Conservation (phyloP, 2,113 vertebrate genomes). For the Synodontis membranacea region DNA sequence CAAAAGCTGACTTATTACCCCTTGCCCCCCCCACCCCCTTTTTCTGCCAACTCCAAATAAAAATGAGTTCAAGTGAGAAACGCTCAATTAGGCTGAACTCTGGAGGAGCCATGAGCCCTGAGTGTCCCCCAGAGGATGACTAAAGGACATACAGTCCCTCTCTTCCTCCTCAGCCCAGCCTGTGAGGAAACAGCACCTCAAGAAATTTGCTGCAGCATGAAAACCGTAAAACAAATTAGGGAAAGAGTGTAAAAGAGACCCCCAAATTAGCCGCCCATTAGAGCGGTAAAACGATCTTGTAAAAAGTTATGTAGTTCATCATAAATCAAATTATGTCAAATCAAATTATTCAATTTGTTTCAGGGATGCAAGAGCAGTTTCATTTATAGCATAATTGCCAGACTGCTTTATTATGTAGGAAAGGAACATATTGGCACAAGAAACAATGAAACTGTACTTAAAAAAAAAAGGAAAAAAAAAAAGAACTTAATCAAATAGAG, state of each 20-base stretch:
- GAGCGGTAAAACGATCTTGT: constrained; percentile 26
- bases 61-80: constrained; percentile 51
- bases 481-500: constrained; percentile 47
- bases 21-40: constrained; percentile 8
- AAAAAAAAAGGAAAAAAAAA: no score
- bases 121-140: constrained; percentile 39
- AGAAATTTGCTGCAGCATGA: constrained; percentile 11
- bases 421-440: constrained; percentile 44
- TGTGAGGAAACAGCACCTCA: constrained; percentile 5
- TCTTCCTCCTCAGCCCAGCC: constrained; percentile 2
- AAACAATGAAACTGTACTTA: constrained; percentile 47
- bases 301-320: constrained; percentile 38
- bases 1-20: constrained; percentile 57
- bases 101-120: constrained; percentile 36
- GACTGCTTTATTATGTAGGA: constrained; percentile 31
- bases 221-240: constrained; percentile 26
- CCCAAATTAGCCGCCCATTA: constrained; percentile 28
- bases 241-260: constrained; percentile 14
- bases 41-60: constrained; percentile 32
- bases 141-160: constrained; percentile 37
- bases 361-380: constrained; percentile 30
- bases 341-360: constrained; percentile 34
- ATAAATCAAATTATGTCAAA: constrained; percentile 37
- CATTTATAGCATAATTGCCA: constrained; percentile 41
- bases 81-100: constrained; percentile 55